Evolutionary conservation across 2,888 invertebrate species (phyloP), one percentile per base, ranked within the genome.

Genomic region (Chironomus riparius): DNA sequence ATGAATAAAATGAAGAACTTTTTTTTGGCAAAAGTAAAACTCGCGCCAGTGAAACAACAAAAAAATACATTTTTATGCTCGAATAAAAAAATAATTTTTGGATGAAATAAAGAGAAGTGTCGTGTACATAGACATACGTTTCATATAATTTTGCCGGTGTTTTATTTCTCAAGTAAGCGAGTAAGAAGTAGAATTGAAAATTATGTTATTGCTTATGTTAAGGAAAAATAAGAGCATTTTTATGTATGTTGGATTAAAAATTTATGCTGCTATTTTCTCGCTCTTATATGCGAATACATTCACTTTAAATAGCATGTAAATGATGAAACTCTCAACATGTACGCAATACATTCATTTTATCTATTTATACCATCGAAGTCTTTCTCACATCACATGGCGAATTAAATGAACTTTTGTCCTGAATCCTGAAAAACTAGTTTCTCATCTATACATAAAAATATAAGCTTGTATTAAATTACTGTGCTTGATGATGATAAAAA

Each of bases 401-500:
- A 65, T 65, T 24, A 65, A 65, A 56, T 50, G 50, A 50, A 50
- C 50, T 50, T 10, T 56, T 18, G 18, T 56, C 15, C 56, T 56
- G 56, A 65, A 65, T 65, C 65, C 65, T 65, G 65, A 24, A 24
- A 24, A 24, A 24, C 65, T 65, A 65, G 65, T 65, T 65, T 62
- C 18, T 15, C 18, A 12, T 56, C 56, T 13, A 56, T 56, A 15
- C 38, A 38, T 38, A 38, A 38, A 38, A 10, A 38, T 38, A 38
- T 38, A 65, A 21, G 13, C 21, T 21, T 65, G 22, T 65, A 65
- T 65, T 65, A 65, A 18, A 62, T 62, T 62, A 15, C 65, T 21
- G 18, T 38, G 56, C 56, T 56, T 56, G 65, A 65, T 65, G 65
- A 65, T 65, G 65, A 65, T 65, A 65, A 65, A 65, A 65, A 22